phyloP scores from a whole-genome alignment of 64 coral and sea anemone genomes.

The Actinia tenebrosa region DNA sequence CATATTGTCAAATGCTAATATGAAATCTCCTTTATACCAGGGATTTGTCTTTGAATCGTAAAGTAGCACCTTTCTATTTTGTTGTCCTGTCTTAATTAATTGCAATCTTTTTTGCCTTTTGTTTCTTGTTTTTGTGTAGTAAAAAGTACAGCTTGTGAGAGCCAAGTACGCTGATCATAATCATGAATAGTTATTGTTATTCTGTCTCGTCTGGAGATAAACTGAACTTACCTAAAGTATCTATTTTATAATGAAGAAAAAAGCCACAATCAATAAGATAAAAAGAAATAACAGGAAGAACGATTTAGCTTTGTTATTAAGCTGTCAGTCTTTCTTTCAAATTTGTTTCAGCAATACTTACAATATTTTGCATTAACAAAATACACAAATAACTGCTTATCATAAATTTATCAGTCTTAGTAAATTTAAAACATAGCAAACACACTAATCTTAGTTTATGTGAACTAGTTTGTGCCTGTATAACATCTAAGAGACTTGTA shows the following conservation, averaged over 20 bases:
- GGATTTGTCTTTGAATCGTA: not conserved
- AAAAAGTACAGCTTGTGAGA: not conserved
- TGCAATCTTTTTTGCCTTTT: not conserved
- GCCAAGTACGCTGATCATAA: not conserved
- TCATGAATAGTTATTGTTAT: not conserved
- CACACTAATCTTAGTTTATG: not conserved
- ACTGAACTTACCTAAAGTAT: not conserved
- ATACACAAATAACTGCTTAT: not conserved
- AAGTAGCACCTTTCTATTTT: not conserved
- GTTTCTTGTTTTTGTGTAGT: not conserved
- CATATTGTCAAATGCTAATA: slow-evolving; percentile 10
- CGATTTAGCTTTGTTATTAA: not conserved
- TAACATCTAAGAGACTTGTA: too few relatives aligned
- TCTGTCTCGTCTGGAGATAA: slow-evolving; percentile 11
- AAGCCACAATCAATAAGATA: not conserved
- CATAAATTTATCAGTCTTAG: not conserved
- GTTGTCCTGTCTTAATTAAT: not conserved
- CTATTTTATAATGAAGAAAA: not conserved
- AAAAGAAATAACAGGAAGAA: not conserved
- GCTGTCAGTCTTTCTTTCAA: not conserved
- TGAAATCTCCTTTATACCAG: not conserved
- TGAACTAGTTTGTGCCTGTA: too few relatives aligned
- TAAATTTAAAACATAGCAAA: not conserved
- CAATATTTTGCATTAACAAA: not conserved
- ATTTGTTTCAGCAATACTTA: not conserved